These are phyloP conservation scores for Madoqua kirkii DNA, from an alignment of 2,113 vertebrate genomes.

Conservation along the genomic window DNA sequence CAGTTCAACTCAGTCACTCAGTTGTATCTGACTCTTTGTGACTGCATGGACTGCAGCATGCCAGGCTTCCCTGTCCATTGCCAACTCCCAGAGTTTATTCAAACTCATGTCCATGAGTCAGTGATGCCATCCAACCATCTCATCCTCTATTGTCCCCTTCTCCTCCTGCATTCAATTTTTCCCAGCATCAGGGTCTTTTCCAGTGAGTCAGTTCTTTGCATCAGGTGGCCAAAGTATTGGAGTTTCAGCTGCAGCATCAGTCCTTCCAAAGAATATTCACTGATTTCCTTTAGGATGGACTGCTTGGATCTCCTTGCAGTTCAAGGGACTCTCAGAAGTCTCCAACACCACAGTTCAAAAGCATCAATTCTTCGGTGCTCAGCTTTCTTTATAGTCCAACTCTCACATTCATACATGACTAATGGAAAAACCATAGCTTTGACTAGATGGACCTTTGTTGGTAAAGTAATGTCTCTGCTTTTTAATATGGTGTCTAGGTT, in stretches of 20 bases:
- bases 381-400: background rate
- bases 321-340: background rate
- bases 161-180: background rate
- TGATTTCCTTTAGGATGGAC: background rate
- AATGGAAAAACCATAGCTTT: background rate
- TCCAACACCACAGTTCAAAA: background rate
- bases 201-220: background rate
- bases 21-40: background rate
- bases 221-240: background rate
- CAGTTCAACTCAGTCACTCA: background rate
- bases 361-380: accelerated
- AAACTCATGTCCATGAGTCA: background rate
- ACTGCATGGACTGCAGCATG: background rate
- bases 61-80: background rate
- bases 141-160: background rate
- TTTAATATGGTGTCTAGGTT: background rate
- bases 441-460: background rate
- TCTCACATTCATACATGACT: background rate
- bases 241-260: background rate
- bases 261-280: background rate
- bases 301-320: background rate
- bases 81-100: background rate
- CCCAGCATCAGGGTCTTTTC: background rate
- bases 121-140: background rate
- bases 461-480: background rate